Evolutionary conservation across 2,888 invertebrate genomes (phyloP), one percentile per base, ranked within the genome.

Genomic region (Drosophila mercatorum): DNA sequence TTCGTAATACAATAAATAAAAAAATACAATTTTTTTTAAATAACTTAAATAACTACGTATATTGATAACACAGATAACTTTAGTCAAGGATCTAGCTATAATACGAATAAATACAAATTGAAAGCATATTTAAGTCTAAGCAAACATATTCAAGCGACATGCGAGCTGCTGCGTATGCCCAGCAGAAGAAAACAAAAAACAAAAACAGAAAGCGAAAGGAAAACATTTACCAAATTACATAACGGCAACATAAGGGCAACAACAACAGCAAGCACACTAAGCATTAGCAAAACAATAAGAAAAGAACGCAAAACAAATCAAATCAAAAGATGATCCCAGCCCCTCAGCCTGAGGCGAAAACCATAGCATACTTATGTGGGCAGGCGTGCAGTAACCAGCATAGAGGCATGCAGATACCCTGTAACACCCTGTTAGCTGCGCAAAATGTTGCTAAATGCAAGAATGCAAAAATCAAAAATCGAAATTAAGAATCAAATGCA

Each of bases 51-150:
- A 22, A 22, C 31, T 31, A 47, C 31, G 28, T 17, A 58, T n/a
- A 49, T 38, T 38, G 67, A 34, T 56, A 41, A 60, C 31, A 64
- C 60, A 60, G 66, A 69, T 74, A 66, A 43, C 41, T 69, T 72
- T 78, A 79, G 71, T 69, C 46, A 64, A 59, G 40, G 51, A 66
- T 51, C 69, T 65, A 80, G 68, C 60, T 77, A 76, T 66, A 72
- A 55, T 22, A 58, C 34, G 41, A 62, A 38, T n/a, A 53, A 58
- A 65, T 28, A 26, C 36, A 60, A 64, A 70, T 56, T 47, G n/a
- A 68, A 43, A 10, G 78, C 73, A 64, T 53, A 57, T 47, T 40
- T 57, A 68, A 14, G 22, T 26, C 28, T 64, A 68, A 64, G 65
- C 14, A 36, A 58, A 61, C 49, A 70, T 60, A 78, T 70, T 49